Evolutionary conservation across 2,888 invertebrate genomes (phyloP).

Genomic region (Erebia ligea): DNA sequence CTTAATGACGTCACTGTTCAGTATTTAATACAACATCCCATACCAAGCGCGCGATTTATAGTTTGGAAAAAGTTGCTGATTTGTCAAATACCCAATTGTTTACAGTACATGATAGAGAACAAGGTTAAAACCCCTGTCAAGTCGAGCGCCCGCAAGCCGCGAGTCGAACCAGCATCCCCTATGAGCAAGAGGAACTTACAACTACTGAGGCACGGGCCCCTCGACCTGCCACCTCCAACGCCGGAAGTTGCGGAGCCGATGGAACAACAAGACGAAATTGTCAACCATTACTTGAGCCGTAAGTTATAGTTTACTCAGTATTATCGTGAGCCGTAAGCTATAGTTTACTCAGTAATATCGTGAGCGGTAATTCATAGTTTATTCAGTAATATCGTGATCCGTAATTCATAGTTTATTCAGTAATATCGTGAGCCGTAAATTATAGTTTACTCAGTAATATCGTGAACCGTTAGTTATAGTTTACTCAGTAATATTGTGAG

Average conservation of each 20-base stretch:
- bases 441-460: too few relatives aligned
- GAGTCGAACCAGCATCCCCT: constrained; percentile 64
- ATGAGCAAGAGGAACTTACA: constrained; percentile 81
- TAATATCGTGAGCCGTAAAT: too few relatives aligned
- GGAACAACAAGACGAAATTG: constrained; percentile 43
- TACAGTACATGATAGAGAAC: constrained; percentile 63
- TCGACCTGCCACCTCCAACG: constrained; percentile 55
- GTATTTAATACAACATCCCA: too few relatives aligned
- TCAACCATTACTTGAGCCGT: constrained; percentile 51
- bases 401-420: too few relatives aligned
- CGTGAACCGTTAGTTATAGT: too few relatives aligned
- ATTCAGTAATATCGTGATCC: too few relatives aligned
- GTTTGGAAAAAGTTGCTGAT: background rate
- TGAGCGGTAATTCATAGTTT: too few relatives aligned
- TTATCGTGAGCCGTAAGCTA: too few relatives aligned
- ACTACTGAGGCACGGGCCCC: constrained; percentile 68
- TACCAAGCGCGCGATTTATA: too few relatives aligned
- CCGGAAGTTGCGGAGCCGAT: constrained; percentile 45
- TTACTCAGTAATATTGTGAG: too few relatives aligned
- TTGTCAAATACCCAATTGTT: background rate
- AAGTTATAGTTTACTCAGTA: constrained; percentile 44
- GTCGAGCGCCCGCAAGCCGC: constrained; percentile 50
- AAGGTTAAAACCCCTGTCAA: constrained; percentile 60
- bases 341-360: too few relatives aligned
- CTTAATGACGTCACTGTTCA: too few relatives aligned